A percentile compares a stretch with the other conserved stretches of the same genome.
These are phyloP conservation scores for Gastracanthus pulcherrimus DNA, from an alignment of 2,888 invertebrate genomes.

Conservation along the genomic window DNA sequence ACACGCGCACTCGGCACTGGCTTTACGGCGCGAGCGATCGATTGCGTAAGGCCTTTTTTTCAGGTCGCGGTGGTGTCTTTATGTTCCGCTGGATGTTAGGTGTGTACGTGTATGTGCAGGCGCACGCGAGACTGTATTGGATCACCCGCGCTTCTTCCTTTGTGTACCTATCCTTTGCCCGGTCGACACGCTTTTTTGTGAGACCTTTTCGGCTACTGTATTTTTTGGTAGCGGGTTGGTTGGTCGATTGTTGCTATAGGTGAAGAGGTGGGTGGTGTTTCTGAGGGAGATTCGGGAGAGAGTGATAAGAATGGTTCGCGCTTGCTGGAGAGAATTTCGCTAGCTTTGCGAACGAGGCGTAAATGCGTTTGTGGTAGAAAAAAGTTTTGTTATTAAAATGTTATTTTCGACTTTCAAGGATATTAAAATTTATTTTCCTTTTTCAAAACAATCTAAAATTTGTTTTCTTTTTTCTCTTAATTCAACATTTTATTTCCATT, in stretches of 20 bases:
- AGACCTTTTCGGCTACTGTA: no score
- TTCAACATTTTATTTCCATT: no score
- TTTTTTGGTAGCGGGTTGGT: background rate
- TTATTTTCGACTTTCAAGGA: no score
- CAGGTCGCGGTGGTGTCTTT: constrained; percentile 46
- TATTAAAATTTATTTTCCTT: no score
- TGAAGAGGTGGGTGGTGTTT: no score
- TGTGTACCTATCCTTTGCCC: background rate
- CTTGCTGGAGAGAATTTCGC: no score
- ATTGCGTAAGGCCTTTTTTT: constrained; percentile 58
- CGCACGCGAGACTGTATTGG: background rate
- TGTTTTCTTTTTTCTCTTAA: no score
- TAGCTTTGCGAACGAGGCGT: no score
- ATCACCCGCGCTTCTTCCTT: constrained; percentile 6
- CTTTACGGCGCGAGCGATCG: constrained; percentile 30
- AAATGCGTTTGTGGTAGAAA: no score
- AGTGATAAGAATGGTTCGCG: background rate
- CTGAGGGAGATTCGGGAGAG: background rate
- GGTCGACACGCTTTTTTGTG: background rate
- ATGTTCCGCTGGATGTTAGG: background rate
- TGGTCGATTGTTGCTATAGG: constrained; percentile 34
- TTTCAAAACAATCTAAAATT: no score
- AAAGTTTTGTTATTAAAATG: no score
- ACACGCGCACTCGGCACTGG: background rate
- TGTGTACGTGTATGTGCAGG: background rate